Percentiles rank a stretch among this genome's conserved stretches.
Conservation (phyloP, 2,797 vertebrate genomes). For the Taenioides sp. region DNA sequence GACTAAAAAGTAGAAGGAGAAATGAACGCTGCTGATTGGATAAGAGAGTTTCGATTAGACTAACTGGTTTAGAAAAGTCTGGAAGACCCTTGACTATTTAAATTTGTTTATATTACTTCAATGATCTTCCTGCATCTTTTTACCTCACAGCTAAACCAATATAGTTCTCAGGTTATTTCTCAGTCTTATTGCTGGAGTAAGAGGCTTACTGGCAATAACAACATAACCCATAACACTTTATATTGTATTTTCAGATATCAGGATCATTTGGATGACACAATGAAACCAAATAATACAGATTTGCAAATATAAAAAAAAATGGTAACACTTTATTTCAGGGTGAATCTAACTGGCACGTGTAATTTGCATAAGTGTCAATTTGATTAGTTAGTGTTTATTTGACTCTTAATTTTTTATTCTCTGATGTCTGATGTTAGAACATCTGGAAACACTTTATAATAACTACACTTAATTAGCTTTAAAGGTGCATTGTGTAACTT, state of each 20-base stretch:
- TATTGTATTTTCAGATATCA: not conserved
- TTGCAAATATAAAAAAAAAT: no score
- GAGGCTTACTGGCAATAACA: not conserved
- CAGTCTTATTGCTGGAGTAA: constrained; percentile 10
- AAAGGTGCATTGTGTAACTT: no score
- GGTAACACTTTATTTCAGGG: no score
- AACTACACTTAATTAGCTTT: no score
- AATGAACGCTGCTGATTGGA: constrained; percentile 2
- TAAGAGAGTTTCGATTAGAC: not conserved
- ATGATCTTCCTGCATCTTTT: constrained; percentile 5
- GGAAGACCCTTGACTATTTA: not conserved
- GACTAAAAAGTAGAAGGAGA: not conserved
- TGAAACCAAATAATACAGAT: not conserved
- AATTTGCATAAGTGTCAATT: no score
- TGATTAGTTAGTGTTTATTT: no score
- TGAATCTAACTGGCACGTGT: no score
- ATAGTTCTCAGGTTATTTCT: constrained; percentile 10
- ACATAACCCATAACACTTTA: constrained; percentile 25
- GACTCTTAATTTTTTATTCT: no score
- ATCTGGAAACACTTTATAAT: no score
- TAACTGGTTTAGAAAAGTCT: not conserved
- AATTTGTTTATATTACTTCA: constrained; percentile 17
- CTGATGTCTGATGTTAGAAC: no score
- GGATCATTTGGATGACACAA: not conserved
- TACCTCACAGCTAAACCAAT: constrained; percentile 6